Conservation (phyloP, 2,113 vertebrate species). For the Dicentrarchus labrax region DNA sequence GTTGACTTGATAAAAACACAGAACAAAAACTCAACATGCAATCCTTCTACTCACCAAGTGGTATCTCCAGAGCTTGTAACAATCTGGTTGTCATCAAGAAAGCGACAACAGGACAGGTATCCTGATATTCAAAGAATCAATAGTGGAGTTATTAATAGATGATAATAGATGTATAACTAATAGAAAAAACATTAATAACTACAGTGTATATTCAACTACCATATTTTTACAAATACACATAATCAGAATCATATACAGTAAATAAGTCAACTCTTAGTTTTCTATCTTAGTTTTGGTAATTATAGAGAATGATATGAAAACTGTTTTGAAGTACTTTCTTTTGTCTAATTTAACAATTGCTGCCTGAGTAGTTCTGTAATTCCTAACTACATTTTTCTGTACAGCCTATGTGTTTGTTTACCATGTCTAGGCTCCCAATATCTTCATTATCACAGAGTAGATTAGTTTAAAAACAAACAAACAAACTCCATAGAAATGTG, state of each 20-base stretch:
- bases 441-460: background rate
- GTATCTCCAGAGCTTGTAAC: conserved; percentile 99
- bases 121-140: conserved; percentile 81
- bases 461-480: background rate
- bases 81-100: conserved; percentile 99
- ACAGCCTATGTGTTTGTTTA: background rate
- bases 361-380: background rate
- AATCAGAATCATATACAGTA: background rate
- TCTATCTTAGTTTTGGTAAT: background rate
- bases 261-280: background rate
- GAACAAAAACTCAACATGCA: background rate
- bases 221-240: background rate
- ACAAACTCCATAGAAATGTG: background rate
- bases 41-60: conserved; percentile 90
- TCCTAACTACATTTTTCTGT: background rate
- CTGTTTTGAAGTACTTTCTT: background rate
- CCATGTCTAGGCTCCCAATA: background rate
- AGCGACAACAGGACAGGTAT: conserved; percentile 99
- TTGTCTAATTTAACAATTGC: background rate
- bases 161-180: background rate
- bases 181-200: background rate
- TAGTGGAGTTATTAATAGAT: conserved; percentile 3
- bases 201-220: too few species aligned
- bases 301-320: background rate
- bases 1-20: background rate